Percentiles rank a stretch among this genome's conserved stretches.
These are phyloP conservation scores for Leptonema lineaticorne DNA, from an alignment of 1,140 invertebrate species.

Conservation along the genomic window DNA sequence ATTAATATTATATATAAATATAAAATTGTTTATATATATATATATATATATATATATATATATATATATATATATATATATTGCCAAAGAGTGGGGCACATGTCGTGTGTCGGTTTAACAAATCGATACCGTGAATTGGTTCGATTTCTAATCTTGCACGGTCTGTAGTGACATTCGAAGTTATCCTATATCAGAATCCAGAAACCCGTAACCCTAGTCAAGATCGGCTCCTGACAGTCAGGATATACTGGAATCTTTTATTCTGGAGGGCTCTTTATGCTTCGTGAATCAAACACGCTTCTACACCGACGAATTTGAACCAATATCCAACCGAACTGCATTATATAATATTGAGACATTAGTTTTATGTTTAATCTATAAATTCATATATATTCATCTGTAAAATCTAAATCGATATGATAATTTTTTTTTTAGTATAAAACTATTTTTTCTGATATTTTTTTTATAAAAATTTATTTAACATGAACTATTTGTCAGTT, in stretches of 20 bases:
- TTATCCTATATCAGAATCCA: neutral
- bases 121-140: constrained; percentile 4
- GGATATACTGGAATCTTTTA: constrained; percentile 7
- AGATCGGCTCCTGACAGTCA: constrained; percentile 9
- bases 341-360: too few relatives aligned
- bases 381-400: too few relatives aligned
- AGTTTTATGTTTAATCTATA: too few relatives aligned
- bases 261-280: constrained; percentile 5
- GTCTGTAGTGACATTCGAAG: neutral
- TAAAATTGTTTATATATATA: neutral
- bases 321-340: too few relatives aligned
- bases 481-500: too few relatives aligned
- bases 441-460: too few relatives aligned
- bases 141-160: constrained; percentile 13
- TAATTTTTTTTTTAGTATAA: too few relatives aligned
- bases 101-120: neutral
- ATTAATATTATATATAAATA: neutral
- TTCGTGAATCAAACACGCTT: neutral
- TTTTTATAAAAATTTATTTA: too few relatives aligned
- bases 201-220: neutral
- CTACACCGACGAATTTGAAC: neutral
- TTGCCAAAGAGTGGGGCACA: too few relatives aligned
- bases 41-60: neutral
- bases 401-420: too few relatives aligned
- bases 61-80: neutral